phyloP scores from a whole-genome alignment of 2,113 vertebrate species.

The Brevimyrus niger region DNA sequence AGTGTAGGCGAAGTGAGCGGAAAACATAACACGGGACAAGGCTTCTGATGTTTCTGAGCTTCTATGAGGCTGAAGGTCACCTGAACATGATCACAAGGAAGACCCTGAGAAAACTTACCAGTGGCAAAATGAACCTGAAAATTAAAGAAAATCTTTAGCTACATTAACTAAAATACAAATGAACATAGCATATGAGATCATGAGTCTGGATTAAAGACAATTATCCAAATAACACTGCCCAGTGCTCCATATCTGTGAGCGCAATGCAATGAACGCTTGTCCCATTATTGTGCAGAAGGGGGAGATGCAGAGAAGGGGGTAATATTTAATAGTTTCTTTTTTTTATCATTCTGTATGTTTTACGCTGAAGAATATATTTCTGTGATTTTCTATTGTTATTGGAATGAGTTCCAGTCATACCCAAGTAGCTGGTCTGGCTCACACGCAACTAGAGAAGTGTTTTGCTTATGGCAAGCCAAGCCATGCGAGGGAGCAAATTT shows the following conservation, averaged over 20 bases:
- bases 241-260: background rate
- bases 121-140: background rate
- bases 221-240: background rate
- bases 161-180: background rate
- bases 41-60: constrained; percentile 28
- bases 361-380: no score
- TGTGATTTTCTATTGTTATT: background rate
- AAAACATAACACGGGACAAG: constrained; percentile 29
- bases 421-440: background rate
- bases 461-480: background rate
- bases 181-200: background rate
- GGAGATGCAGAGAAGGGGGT: background rate
- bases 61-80: constrained; percentile 9
- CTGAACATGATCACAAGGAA: background rate
- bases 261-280: background rate
- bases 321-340: background rate
- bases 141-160: background rate
- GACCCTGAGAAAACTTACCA: background rate
- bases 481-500: background rate
- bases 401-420: background rate
- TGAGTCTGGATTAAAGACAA: background rate
- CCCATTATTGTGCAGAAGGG: background rate
- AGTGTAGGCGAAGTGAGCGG: constrained; percentile 40
- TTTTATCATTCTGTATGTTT: background rate
- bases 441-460: background rate